A percentile compares a stretch with the other conserved stretches of the same genome.
Conservation (phyloP, 2,888 invertebrate genomes). For the Polyommatus iphigenia region DNA sequence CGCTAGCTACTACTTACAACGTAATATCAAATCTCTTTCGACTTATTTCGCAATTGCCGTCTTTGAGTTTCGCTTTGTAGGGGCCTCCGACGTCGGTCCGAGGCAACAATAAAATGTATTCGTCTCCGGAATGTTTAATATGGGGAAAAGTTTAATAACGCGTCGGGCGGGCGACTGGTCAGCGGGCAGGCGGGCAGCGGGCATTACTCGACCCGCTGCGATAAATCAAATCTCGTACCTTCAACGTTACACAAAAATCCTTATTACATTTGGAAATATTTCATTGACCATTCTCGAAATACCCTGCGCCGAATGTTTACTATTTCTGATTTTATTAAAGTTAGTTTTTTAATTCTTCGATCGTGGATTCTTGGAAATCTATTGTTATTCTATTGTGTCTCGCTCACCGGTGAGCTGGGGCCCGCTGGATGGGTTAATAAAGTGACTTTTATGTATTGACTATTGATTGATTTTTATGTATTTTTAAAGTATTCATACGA, state of each 20-base stretch:
- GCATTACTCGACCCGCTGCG: constrained; percentile 63
- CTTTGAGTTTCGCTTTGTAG: constrained; percentile 81
- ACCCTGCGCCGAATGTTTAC: constrained; percentile 10
- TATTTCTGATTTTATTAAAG: background rate
- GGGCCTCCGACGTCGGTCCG: constrained; percentile 79
- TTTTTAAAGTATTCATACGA: too few relatives aligned
- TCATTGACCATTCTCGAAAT: constrained; percentile 45
- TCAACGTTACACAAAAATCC: constrained; percentile 71
- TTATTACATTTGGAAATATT: constrained; percentile 74
- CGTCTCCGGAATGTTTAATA: constrained; percentile 82
- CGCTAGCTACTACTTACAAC: constrained; percentile 79
- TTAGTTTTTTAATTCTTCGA: background rate
- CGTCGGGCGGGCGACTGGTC: constrained; percentile 63
- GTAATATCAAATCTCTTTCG: constrained; percentile 81
- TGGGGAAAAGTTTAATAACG: constrained; percentile 82
- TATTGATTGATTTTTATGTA: too few relatives aligned
- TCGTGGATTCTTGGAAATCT: too few relatives aligned
- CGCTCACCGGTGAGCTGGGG: too few relatives aligned
- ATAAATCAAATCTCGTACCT: constrained; percentile 80
- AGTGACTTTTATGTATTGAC: too few relatives aligned
- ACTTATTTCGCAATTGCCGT: constrained; percentile 81
- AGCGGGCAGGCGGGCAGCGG: constrained; percentile 58
- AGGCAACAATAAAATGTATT: constrained; percentile 81
- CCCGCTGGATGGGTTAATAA: too few relatives aligned
- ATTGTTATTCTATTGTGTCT: too few relatives aligned